These are phyloP conservation scores for Maniola hyperantus DNA, from an alignment of 2,888 invertebrate genomes.

Conservation along the genomic window DNA sequence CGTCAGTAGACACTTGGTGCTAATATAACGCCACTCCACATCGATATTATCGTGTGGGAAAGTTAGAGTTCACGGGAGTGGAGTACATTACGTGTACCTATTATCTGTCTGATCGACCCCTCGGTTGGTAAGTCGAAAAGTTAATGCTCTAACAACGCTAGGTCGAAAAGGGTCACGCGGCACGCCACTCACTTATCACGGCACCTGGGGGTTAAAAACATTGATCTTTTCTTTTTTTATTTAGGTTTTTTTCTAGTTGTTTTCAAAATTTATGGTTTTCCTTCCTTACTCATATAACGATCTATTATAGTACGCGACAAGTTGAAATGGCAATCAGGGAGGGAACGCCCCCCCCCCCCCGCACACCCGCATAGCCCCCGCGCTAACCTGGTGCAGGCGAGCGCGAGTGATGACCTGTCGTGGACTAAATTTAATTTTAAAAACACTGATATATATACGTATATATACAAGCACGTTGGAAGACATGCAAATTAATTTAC, in stretches of 20 bases:
- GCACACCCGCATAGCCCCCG: too few species aligned
- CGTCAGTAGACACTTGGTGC: constrained; percentile 44
- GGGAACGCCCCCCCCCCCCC: too few species aligned
- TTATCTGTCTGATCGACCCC: constrained; percentile 62
- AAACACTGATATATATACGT: too few species aligned
- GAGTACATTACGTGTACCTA: constrained; percentile 43
- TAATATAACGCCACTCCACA: constrained; percentile 49
- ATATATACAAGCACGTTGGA: too few species aligned
- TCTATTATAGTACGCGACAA: too few species aligned
- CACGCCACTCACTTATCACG: constrained; percentile 51
- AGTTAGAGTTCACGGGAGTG: constrained; percentile 47
- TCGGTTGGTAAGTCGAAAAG: constrained; percentile 55
- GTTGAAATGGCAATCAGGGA: too few species aligned
- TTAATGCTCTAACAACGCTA: constrained; percentile 53
- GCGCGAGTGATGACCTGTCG: too few species aligned
- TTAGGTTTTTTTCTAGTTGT: neutral
- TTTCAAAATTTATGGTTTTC: neutral
- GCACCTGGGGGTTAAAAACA: constrained; percentile 41
- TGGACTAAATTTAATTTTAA: too few species aligned
- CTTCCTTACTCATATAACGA: neutral
- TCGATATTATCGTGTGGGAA: constrained; percentile 50
- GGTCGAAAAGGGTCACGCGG: constrained; percentile 48
- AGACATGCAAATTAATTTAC: too few species aligned
- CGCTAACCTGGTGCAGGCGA: too few species aligned
- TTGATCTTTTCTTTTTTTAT: constrained; percentile 19